Percentiles rank a stretch among this genome's conserved stretches.
Conservation (phyloP, 2,113 vertebrate genomes). For the Rousettus leschenaultii region DNA sequence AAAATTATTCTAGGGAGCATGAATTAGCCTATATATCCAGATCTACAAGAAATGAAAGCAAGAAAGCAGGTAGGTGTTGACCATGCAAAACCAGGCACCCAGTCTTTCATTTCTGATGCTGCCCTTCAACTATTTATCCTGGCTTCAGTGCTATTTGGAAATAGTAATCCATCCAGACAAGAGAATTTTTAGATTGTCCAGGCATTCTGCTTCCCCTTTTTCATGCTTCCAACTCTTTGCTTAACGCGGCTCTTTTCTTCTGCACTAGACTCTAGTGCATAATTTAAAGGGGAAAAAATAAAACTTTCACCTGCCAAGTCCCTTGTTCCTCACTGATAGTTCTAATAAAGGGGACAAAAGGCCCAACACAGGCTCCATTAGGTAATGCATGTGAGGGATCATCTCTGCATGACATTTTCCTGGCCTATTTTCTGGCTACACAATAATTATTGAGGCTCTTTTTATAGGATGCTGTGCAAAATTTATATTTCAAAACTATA, state of each 20-base stretch:
- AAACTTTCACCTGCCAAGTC: neutral
- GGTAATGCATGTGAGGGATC: neutral
- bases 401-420: neutral
- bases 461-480: neutral
- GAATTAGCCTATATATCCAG: neutral
- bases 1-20: neutral
- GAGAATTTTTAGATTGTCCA: neutral
- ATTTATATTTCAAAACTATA: neutral
- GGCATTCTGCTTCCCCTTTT: neutral
- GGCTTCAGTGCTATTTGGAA: neutral
- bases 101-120: neutral
- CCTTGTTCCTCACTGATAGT: neutral
- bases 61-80: neutral
- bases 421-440: neutral
- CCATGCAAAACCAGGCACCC: neutral
- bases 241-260: neutral
- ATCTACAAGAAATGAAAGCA: neutral
- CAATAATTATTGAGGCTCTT: neutral
- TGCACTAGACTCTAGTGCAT: neutral
- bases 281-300: neutral
- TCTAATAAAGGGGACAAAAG: neutral
- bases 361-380: neutral
- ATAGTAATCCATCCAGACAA: neutral
- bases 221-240: neutral
- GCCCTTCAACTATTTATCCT: neutral